These are phyloP conservation scores for Bubo blakistoni DNA, from an alignment of 2,113 vertebrate species.

Conservation along the genomic window DNA sequence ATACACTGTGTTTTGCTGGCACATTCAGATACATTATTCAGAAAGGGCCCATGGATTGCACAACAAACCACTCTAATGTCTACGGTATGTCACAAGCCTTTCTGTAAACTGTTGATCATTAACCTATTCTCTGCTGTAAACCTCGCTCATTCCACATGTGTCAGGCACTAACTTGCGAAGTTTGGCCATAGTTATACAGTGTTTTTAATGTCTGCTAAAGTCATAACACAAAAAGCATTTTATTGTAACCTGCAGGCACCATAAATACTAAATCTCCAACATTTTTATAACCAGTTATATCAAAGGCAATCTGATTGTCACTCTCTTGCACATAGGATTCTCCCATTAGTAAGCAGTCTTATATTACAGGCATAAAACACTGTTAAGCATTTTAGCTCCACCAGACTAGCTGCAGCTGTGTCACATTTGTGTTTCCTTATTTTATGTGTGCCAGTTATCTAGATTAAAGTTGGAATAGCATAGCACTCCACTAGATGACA, in stretches of 20 bases:
- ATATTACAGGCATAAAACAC: conserved; percentile 70
- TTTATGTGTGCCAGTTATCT: conserved; percentile 69
- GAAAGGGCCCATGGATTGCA: background rate
- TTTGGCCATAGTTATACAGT: background rate
- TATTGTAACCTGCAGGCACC: conserved; percentile 60
- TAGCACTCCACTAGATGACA: conserved; percentile 72
- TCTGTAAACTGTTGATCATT: conserved; percentile 5
- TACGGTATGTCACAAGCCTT: conserved; percentile 13
- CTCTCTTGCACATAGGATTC: conserved; percentile 49
- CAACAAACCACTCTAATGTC: background rate
- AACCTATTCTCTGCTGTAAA: background rate
- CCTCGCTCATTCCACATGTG: background rate
- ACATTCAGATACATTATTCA: background rate
- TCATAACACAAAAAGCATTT: conserved; percentile 52
- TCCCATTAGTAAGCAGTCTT: conserved; percentile 62
- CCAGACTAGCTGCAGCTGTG: conserved; percentile 67
- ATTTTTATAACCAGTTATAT: conserved; percentile 71
- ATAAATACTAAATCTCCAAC: conserved; percentile 62
- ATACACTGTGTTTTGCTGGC: background rate
- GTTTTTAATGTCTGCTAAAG: conserved; percentile 55
- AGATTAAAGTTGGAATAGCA: conserved; percentile 71
- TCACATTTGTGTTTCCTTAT: conserved; percentile 69
- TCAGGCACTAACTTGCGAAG: conserved; percentile 4
- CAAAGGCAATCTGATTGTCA: conserved; percentile 64
- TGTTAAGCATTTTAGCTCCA: conserved; percentile 68